phyloP scores from a whole-genome alignment of 2,113 vertebrate species.

The Polypterus bichir region DNA sequence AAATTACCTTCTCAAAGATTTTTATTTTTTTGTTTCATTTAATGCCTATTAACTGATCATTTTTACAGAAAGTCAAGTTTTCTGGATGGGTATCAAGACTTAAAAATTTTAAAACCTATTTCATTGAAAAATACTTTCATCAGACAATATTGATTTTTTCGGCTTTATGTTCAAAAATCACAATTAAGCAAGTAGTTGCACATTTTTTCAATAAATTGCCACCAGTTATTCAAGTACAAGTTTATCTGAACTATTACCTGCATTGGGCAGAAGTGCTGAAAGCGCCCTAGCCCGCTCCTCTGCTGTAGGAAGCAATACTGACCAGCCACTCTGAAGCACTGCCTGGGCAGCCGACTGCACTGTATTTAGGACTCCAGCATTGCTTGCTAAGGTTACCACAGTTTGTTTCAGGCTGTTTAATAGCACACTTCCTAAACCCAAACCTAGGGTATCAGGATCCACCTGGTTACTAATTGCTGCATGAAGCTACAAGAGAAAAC shows the following conservation, averaged over 20 bases:
- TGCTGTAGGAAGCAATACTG: slow-evolving; percentile 82
- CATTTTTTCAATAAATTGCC: too few species aligned
- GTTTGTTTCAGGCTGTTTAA: slow-evolving; percentile 94
- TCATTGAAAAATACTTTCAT: too few species aligned
- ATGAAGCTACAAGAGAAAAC: slow-evolving; percentile 61
- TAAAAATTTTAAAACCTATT: too few species aligned
- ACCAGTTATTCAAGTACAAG: too few species aligned
- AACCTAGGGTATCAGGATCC: slow-evolving; percentile 80
- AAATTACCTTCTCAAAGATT: too few species aligned
- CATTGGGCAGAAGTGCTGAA: slow-evolving; percentile 80
- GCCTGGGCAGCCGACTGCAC: slow-evolving; percentile 86
- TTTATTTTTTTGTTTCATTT: too few species aligned
- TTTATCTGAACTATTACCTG: slow-evolving; percentile 47
- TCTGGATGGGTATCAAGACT: too few species aligned
- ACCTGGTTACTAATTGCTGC: slow-evolving; percentile 92
- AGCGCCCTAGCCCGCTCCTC: slow-evolving; percentile 87
- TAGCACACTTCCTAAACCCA: slow-evolving; percentile 78
- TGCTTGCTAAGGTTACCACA: slow-evolving; percentile 84
- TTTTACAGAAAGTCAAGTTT: too few species aligned
- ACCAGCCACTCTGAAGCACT: slow-evolving; percentile 94
- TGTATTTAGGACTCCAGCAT: slow-evolving; percentile 78
- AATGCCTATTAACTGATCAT: too few species aligned
- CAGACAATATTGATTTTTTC: too few species aligned
- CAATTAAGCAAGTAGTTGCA: too few species aligned
- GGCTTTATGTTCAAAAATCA: too few species aligned